Evolutionary conservation across 2,888 invertebrate genomes (phyloP), one percentile per base, ranked within the genome.

Genomic region (Heteromurus nitidus): DNA sequence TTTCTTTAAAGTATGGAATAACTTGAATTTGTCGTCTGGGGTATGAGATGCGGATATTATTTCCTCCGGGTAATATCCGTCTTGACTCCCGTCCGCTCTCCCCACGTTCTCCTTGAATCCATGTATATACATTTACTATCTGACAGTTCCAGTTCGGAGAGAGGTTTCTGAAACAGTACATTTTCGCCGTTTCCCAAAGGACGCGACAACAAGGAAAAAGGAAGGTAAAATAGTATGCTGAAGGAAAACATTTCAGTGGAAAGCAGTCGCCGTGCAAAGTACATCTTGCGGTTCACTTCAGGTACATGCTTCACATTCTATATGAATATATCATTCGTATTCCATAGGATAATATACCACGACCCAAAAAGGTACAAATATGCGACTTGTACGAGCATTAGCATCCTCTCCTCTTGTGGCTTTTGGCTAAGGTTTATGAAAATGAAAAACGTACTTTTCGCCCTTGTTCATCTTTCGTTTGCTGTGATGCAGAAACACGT

Each of bases 21-120:
- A 80, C 73, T 73, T 73, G 73, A 80, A 68, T 80, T 80, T 73
- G 80, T 80, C 80, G 80, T 80, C 60, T 64, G 80, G 73, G 60
- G 44, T 80, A 74, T 74, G 77, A 79, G 80, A 60, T 73, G 68
- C 80, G 80, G 80, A 80, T 80, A 80, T 80, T 80, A 80, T 80
- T 80, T 80, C 80, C 80, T 80, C 60, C 80, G 80, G 80, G 80
- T 80, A 80, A 80, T 80, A 80, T 80, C 80, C 80, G 80, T 80
- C 80, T 80, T 80, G 60, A 68, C 80, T 80, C 68, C 80, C 67
- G 80, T 80, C 80, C 80, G 80, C 62, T 73, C 70, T 60, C 67
- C 67, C n/a, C n/a, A n/a, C n/a, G n/a, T n/a, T n/a, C n/a, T n/a
- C n/a, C n/a, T n/a, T n/a, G n/a, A n/a, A 70, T 18, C 22, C 55